Conservation (phyloP, 2,888 invertebrate genomes). For the Luperina nickerlii region DNA sequence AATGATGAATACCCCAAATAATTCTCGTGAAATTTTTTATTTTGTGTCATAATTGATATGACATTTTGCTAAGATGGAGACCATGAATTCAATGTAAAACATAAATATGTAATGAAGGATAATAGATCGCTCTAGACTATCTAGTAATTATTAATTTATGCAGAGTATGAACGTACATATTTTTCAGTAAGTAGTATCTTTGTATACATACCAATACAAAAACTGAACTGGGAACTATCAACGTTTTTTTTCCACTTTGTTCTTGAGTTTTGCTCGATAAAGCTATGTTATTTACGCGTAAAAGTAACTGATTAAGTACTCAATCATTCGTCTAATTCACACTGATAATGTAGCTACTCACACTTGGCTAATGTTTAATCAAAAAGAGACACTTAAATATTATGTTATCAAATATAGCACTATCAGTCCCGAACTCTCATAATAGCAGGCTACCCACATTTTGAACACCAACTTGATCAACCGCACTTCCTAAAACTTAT, state of each 20-base stretch:
- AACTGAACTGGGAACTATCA: not conserved
- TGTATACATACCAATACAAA: not conserved
- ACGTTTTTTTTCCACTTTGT: not conserved
- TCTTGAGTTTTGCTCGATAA: not conserved
- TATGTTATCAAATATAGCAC: not conserved
- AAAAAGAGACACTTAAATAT: not conserved
- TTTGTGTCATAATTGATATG: not conserved
- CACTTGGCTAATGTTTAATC: constrained; percentile 1
- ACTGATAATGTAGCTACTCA: not conserved
- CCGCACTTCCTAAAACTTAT: not conserved
- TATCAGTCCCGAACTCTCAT: constrained; percentile 6
- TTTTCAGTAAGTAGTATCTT: not conserved
- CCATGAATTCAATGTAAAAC: not conserved
- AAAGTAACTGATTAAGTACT: not conserved
- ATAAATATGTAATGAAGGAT: too few species aligned
- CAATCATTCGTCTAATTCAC: not conserved
- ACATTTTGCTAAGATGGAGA: not conserved
- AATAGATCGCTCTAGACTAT: not conserved
- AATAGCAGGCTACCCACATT: not conserved
- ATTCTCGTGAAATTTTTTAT: not conserved
- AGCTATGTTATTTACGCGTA: not conserved
- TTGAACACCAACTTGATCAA: not conserved
- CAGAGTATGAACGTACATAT: not conserved
- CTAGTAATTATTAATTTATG: not conserved
- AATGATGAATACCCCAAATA: not conserved